Conservation (phyloP, 2,888 invertebrate genomes). For the Tetranychus truncatus region DNA sequence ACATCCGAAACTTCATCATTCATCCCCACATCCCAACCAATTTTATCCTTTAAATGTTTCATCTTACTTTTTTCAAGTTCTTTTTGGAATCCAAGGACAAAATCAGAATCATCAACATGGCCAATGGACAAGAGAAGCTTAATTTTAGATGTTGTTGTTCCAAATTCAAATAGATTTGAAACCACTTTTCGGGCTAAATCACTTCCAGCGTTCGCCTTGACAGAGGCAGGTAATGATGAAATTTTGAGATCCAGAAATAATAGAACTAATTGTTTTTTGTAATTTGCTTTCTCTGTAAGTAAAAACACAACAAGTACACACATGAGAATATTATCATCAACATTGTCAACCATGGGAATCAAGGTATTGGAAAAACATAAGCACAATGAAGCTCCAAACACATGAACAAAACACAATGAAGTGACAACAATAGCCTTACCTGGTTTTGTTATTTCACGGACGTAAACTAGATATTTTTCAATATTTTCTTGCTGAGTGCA, state of each 20-base stretch:
- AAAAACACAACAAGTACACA: neutral
- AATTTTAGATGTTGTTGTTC: constrained; percentile 7
- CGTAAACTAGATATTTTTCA: constrained; percentile 23
- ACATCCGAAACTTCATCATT: constrained; percentile 24
- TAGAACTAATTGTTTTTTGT: constrained; percentile 23
- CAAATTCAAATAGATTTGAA: constrained; percentile 22
- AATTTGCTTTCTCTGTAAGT: constrained; percentile 13
- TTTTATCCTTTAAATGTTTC: constrained; percentile 4
- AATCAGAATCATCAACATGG: constrained; percentile 25
- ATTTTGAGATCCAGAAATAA: constrained; percentile 27
- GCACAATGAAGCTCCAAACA: neutral
- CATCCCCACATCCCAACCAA: constrained; percentile 28
- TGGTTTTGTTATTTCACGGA: constrained; percentile 24
- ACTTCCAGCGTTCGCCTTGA: constrained; percentile 26
- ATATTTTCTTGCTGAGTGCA: constrained; percentile 24
- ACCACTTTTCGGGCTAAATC: constrained; percentile 25
- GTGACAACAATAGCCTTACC: constrained; percentile 4
- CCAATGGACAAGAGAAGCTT: constrained; percentile 25
- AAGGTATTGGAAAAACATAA: neutral
- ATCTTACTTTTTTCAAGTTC: constrained; percentile 21
- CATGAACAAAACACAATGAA: neutral
- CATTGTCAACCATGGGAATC: neutral
- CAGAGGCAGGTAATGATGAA: constrained; percentile 18
- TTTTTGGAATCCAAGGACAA: constrained; percentile 24
- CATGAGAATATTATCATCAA: neutral